A percentile compares a stretch with the other conserved stretches of the same genome.
These are phyloP conservation scores for Siniperca knerii DNA, from an alignment of 2,113 vertebrate genomes.

Conservation along the genomic window DNA sequence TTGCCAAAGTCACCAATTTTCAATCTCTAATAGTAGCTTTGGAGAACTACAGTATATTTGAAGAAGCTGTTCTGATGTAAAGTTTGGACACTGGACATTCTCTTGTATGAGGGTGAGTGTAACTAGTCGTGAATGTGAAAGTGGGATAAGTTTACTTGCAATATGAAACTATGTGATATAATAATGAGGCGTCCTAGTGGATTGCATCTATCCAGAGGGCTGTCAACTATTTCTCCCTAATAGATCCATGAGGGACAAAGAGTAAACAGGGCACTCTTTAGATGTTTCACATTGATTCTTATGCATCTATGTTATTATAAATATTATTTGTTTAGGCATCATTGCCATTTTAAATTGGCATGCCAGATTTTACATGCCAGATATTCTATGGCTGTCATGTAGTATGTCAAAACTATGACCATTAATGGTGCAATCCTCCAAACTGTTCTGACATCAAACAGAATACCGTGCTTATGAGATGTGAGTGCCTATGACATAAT, in stretches of 20 bases:
- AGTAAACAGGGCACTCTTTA: background rate
- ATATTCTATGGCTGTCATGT: background rate
- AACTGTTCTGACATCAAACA: background rate
- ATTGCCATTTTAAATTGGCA: background rate
- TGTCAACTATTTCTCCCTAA: conserved; percentile 21
- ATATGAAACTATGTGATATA: conserved; percentile 22
- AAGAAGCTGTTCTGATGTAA: conserved; percentile 8
- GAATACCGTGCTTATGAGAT: background rate
- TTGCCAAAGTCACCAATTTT: background rate
- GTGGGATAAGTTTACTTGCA: background rate
- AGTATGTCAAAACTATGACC: background rate
- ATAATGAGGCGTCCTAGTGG: conserved; percentile 21
- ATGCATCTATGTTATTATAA: background rate
- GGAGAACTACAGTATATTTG: background rate
- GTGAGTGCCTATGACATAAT: background rate
- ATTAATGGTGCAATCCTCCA: background rate
- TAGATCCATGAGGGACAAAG: conserved; percentile 43
- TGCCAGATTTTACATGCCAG: background rate
- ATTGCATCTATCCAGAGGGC: conserved; percentile 9
- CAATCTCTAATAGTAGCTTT: background rate
- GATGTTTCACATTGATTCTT: conserved; percentile 17
- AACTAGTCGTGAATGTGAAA: conserved; percentile 12
- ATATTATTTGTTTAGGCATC: background rate
- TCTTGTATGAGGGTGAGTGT: background rate
- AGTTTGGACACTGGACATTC: background rate